These are phyloP conservation scores for Lacerta agilis DNA, from an alignment of 2,797 vertebrate species.

Conservation along the genomic window DNA sequence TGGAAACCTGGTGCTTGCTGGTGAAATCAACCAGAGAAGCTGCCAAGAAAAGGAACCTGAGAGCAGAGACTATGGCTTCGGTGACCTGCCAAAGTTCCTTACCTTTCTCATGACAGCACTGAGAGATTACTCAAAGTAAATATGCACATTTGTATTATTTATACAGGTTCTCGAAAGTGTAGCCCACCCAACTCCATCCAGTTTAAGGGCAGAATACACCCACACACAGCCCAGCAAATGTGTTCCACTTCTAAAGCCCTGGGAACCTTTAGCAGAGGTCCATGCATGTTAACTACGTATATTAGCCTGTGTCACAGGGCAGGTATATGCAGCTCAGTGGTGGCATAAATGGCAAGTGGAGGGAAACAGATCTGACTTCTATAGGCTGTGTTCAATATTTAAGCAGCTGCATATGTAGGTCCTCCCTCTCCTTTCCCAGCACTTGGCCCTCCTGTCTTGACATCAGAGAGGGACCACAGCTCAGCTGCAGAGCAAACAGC, in stretches of 20 bases:
- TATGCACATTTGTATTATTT: neutral
- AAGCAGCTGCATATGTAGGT: neutral
- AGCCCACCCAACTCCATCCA: too few species aligned
- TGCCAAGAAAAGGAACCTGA: neutral
- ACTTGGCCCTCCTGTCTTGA: neutral
- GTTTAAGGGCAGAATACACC: neutral
- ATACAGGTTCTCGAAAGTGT: neutral
- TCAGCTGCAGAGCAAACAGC: neutral
- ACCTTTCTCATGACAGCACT: neutral
- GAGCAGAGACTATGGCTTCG: neutral
- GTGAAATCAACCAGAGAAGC: neutral
- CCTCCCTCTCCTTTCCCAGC: neutral
- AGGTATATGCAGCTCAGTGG: neutral
- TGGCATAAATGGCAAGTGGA: neutral
- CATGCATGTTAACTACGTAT: too few species aligned
- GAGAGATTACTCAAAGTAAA: neutral
- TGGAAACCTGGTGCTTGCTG: neutral
- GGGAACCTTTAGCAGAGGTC: neutral
- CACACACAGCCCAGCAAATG: too few species aligned
- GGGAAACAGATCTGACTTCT: neutral
- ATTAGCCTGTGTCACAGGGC: neutral
- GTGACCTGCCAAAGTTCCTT: neutral
- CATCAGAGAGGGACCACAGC: neutral
- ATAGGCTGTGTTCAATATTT: neutral
- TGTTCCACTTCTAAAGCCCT: neutral